These are phyloP conservation scores for Hirtodrosophila histrioides DNA, from an alignment of 2,888 invertebrate species.

Conservation along the genomic window DNA sequence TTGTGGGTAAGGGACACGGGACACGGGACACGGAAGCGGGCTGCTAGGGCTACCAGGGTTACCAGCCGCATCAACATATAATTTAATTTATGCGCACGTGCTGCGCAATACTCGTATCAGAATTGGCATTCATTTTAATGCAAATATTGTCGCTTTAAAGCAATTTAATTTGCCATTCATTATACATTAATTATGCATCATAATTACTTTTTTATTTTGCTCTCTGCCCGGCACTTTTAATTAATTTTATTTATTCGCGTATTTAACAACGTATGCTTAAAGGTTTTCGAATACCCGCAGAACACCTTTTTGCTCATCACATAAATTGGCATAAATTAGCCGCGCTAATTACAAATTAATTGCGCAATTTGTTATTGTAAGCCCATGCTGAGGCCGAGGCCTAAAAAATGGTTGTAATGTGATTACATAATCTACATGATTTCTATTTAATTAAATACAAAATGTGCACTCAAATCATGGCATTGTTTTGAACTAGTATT, in stretches of 20 bases:
- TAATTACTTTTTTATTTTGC: not conserved
- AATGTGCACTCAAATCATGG: slow-evolving; percentile 11
- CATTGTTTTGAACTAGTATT: slow-evolving; percentile 8
- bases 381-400: slow-evolving; percentile 4
- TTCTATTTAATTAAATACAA: not conserved
- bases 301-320: slow-evolving; percentile 3
- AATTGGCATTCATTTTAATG: slow-evolving; percentile 28
- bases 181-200: slow-evolving; percentile 25
- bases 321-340: slow-evolving; percentile 63
- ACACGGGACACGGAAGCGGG: too few species aligned
- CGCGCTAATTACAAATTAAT: slow-evolving; percentile 68
- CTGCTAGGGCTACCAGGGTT: slow-evolving; percentile 26
- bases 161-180: slow-evolving; percentile 60
- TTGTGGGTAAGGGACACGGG: too few species aligned
- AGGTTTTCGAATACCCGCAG: slow-evolving; percentile 19
- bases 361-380: slow-evolving; percentile 54
- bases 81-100: slow-evolving; percentile 65
- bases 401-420: slow-evolving; percentile 36
- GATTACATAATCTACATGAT: slow-evolving; percentile 34
- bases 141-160: slow-evolving; percentile 42
- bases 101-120: slow-evolving; percentile 22
- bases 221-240: slow-evolving; percentile 16
- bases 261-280: slow-evolving; percentile 46
- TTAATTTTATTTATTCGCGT: slow-evolving; percentile 48
- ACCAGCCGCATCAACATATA: slow-evolving; percentile 42